phyloP scores from a whole-genome alignment of 2,113 vertebrate species.

The Carettochelys insculpta region DNA sequence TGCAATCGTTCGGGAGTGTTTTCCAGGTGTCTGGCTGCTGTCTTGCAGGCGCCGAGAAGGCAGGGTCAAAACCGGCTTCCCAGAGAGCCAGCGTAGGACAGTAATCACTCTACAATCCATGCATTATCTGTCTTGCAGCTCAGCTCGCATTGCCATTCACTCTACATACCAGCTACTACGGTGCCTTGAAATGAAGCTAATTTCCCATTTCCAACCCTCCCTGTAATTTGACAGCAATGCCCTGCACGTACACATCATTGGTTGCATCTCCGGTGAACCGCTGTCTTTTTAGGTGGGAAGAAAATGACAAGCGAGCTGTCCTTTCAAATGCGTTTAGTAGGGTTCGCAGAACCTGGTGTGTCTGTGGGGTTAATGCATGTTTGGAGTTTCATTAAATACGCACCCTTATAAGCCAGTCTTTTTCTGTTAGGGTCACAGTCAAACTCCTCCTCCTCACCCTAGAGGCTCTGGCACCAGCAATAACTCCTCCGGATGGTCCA shows the following conservation, averaged over 20 bases:
- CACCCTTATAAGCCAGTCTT: constrained; percentile 22
- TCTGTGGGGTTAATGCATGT: neutral
- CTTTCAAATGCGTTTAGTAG: constrained; percentile 6
- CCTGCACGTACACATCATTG: constrained; percentile 72
- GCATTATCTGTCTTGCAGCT: constrained; percentile 9
- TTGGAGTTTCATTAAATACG: constrained; percentile 6
- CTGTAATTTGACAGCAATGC: constrained; percentile 71
- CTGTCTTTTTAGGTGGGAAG: constrained; percentile 53
- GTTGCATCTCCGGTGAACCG: constrained; percentile 49
- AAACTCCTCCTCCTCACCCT: neutral
- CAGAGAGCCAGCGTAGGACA: neutral
- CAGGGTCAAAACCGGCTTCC: neutral
- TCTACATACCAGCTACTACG: constrained; percentile 57
- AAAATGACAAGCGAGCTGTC: neutral
- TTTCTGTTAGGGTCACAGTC: neutral
- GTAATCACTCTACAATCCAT: neutral
- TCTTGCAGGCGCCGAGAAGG: neutral
- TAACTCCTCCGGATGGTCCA: no score
- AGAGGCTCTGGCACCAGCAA: neutral
- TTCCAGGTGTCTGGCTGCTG: neutral
- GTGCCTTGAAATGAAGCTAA: constrained; percentile 69
- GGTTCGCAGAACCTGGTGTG: neutral
- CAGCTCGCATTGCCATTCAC: constrained; percentile 39
- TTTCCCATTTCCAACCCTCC: constrained; percentile 67
- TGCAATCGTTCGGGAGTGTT: no score